phyloP scores from a whole-genome alignment of 2,888 invertebrate genomes.

The Plagodis dolabraria region DNA sequence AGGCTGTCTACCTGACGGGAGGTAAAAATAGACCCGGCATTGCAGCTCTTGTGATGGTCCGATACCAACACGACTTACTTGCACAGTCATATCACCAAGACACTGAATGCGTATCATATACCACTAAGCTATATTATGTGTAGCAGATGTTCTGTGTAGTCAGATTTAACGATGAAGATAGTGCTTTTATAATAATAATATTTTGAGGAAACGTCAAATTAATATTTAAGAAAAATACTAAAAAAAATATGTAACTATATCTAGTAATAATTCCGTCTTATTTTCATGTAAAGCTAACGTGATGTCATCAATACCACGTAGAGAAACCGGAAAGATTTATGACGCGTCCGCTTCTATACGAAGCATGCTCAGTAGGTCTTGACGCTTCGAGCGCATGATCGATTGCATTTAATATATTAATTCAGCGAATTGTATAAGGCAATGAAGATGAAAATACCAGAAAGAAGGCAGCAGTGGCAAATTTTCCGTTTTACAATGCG shows the following conservation, averaged over 20 bases:
- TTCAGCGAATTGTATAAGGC: no score
- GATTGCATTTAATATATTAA: no score
- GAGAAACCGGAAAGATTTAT: no score
- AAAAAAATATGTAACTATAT: neutral
- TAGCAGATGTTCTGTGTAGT: slow-evolving; percentile 2
- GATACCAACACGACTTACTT: slow-evolving; percentile 27
- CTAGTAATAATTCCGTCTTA: no score
- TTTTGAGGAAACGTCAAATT: neutral
- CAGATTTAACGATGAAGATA: neutral
- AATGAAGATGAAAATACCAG: no score
- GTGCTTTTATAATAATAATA: neutral
- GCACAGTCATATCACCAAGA: neutral
- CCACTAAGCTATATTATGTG: neutral
- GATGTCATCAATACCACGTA: no score
- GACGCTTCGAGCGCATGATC: no score
- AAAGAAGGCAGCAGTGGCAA: no score
- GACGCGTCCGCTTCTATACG: no score
- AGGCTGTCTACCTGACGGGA: slow-evolving; percentile 47
- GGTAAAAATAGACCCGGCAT: slow-evolving; percentile 70
- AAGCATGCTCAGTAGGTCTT: no score
- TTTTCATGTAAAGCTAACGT: no score
- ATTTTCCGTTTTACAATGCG: no score
- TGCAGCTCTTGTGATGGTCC: slow-evolving; percentile 46
- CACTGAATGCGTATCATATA: slow-evolving; percentile 7
- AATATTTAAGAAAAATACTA: neutral